These are phyloP conservation scores for Empis stercorea DNA, from an alignment of 2,888 invertebrate species.

Conservation along the genomic window DNA sequence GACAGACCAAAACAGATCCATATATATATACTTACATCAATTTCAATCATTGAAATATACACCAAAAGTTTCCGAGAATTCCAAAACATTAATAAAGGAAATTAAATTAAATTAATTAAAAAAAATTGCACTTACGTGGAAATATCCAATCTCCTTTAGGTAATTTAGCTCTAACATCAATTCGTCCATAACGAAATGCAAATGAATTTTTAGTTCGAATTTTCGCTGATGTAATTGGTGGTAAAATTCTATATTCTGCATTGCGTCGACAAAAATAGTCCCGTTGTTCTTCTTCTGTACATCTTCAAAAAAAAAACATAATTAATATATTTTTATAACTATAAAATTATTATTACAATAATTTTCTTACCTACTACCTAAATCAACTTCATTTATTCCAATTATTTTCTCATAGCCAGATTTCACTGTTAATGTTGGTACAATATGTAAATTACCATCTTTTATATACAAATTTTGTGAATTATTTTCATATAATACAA, in stretches of 20 bases:
- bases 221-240: conserved; percentile 53
- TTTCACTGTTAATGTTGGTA: conserved; percentile 21
- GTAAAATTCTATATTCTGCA: conserved; percentile 41
- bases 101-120: neutral
- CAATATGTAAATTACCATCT: conserved; percentile 23
- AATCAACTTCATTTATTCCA: conserved; percentile 18
- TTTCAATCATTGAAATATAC: no score
- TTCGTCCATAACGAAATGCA: conserved; percentile 53
- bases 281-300: conserved; percentile 35
- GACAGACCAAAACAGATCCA: no score
- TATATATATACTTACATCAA: no score
- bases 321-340: neutral
- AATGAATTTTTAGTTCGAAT: conserved; percentile 49
- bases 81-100: neutral
- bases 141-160: conserved; percentile 68
- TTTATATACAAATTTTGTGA: conserved; percentile 22
- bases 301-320: conserved; percentile 26
- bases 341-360: neutral
- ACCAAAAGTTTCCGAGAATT: neutral
- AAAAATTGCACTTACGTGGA: conserved; percentile 49
- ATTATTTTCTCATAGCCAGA: conserved; percentile 15
- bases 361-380: conserved; percentile 20
- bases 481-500: conserved; percentile 33
- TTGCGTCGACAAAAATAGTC: conserved; percentile 16
- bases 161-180: conserved; percentile 56